These are phyloP conservation scores for Corythaixoides concolor DNA, from an alignment of 2,113 vertebrate species.

Conservation along the genomic window DNA sequence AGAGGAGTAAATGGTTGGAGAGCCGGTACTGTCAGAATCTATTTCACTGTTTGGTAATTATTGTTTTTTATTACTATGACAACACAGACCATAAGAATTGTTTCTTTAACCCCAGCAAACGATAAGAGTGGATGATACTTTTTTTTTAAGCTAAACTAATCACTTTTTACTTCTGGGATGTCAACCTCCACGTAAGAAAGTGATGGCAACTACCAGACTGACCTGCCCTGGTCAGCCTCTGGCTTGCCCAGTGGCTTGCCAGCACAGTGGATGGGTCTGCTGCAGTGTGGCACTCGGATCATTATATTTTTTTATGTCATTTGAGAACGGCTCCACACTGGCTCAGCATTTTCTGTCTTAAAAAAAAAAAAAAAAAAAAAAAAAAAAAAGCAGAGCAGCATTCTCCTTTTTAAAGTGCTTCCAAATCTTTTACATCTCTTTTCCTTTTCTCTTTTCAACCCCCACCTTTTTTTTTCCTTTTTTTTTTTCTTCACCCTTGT, in stretches of 20 bases:
- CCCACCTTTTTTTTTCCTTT: not conserved
- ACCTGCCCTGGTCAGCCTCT: not conserved
- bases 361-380: not conserved
- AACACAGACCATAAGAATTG: constrained; percentile 13
- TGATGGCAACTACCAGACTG: not conserved
- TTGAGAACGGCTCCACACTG: constrained; percentile 26
- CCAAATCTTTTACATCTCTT: constrained; percentile 60
- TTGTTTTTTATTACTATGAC: constrained; percentile 68
- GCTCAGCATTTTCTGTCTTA: constrained; percentile 15
- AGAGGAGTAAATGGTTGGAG: not conserved
- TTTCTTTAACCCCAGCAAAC: constrained; percentile 13
- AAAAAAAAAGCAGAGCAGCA: not conserved
- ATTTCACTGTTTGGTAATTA: constrained; percentile 31
- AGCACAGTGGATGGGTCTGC: not conserved
- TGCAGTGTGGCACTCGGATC: not conserved
- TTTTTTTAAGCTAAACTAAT: not conserved
- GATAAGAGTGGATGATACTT: constrained; percentile 13
- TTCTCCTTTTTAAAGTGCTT: constrained; percentile 53
- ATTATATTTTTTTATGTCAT: not conserved
- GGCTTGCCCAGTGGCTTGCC: not conserved
- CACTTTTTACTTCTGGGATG: not conserved
- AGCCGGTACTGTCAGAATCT: constrained; percentile 23
- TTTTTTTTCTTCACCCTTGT: not conserved
- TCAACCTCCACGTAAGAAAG: not conserved
- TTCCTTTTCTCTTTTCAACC: constrained; percentile 42